A percentile compares a stretch with the other conserved stretches of the same genome.
These are phyloP conservation scores for Chlorodrepanis virens DNA, from an alignment of 2,113 vertebrate species.

Conservation along the genomic window DNA sequence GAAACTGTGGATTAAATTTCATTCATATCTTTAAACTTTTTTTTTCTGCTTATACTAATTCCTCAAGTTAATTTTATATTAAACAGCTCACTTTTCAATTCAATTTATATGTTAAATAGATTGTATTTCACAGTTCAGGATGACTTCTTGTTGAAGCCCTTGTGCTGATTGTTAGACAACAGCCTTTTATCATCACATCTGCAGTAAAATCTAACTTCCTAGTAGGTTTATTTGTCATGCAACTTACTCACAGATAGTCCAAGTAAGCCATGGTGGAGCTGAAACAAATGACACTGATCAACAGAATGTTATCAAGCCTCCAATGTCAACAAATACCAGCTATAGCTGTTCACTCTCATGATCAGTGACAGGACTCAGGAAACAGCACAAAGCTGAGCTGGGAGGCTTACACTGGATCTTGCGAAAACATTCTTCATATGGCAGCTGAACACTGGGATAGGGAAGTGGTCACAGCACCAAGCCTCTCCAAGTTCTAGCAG, in stretches of 20 bases:
- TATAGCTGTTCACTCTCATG: not conserved
- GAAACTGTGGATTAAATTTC: not conserved
- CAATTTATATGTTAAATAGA: not conserved
- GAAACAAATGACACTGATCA: not conserved
- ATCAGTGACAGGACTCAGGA: not conserved
- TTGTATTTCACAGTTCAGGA: not conserved
- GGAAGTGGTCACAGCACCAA: not conserved
- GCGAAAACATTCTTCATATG: not conserved
- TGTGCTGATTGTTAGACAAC: not conserved
- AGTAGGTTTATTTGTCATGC: not conserved
- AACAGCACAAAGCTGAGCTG: fast-evolving
- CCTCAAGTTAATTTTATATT: not conserved
- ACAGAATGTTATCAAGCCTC: not conserved
- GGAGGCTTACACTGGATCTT: not conserved
- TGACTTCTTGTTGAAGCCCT: not conserved
- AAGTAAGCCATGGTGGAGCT: not conserved
- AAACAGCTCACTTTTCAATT: not conserved
- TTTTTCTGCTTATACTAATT: not conserved
- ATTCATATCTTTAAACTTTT: not conserved
- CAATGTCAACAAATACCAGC: not conserved
- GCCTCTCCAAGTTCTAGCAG: not conserved
- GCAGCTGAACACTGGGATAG: not conserved
- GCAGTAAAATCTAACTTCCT: not conserved
- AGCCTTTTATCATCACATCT: not conserved
- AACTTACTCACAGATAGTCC: not conserved